These are phyloP conservation scores for Chaetura pelagica DNA, from an alignment of 2,113 vertebrate genomes.

Conservation along the genomic window DNA sequence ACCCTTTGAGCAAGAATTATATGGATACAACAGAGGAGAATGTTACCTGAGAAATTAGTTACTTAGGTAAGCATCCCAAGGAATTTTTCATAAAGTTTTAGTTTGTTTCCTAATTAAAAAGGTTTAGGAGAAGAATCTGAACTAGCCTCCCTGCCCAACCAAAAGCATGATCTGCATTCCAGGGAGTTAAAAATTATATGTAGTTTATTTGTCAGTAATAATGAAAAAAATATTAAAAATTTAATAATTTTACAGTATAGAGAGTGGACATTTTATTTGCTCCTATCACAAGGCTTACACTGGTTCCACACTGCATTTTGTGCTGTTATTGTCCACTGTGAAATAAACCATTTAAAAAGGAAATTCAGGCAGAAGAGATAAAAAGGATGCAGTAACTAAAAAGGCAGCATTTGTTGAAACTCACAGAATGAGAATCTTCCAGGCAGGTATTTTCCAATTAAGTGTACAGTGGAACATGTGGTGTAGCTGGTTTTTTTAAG, in stretches of 20 bases:
- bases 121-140: neutral
- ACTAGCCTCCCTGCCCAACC: neutral
- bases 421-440: neutral
- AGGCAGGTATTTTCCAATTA: neutral
- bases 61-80: neutral
- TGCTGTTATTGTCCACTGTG: neutral
- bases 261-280: neutral
- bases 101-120: neutral
- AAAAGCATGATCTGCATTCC: neutral
- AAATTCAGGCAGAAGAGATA: neutral
- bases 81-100: neutral
- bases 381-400: neutral
- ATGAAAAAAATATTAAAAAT: neutral
- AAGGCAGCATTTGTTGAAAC: neutral
- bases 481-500: neutral
- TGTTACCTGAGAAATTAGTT: neutral
- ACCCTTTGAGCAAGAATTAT: neutral
- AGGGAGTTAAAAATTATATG: neutral
- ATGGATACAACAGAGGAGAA: neutral
- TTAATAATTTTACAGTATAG: neutral
- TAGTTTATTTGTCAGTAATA: neutral
- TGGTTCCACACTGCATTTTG: neutral
- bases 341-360: neutral
- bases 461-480: neutral
- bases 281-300: neutral